Conservation (phyloP, 2,888 invertebrate species). For the Morpho helenor region DNA sequence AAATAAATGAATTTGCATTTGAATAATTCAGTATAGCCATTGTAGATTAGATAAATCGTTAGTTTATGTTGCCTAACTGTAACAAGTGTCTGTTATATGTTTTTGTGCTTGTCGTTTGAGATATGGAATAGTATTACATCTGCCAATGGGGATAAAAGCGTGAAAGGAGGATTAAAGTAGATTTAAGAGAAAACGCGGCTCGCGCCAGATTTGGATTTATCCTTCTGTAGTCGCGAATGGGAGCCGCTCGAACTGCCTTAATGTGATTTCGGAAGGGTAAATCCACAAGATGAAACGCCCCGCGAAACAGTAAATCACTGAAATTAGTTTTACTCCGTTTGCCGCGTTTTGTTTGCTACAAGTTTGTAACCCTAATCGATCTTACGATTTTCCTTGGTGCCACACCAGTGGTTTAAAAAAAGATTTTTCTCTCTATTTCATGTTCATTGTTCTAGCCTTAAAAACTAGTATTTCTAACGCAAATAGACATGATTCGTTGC, state of each 20-base stretch:
- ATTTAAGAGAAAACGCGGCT: constrained; percentile 39
- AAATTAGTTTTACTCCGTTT: constrained; percentile 42
- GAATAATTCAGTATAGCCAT: too few species aligned
- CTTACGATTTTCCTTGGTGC: not conserved
- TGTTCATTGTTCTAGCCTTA: too few species aligned
- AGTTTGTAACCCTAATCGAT: constrained; percentile 15
- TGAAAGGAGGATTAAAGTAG: constrained; percentile 46
- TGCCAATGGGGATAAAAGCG: constrained; percentile 28
- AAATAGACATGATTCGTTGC: too few species aligned
- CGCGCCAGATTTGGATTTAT: constrained; percentile 61
- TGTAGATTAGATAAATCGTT: too few species aligned
- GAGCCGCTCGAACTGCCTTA: constrained; percentile 52
- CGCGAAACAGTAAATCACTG: constrained; percentile 44
- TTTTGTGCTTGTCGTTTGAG: constrained; percentile 17
- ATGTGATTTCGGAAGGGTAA: constrained; percentile 57
- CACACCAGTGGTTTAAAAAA: not conserved
- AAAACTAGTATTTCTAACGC: too few species aligned
- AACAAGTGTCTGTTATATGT: too few species aligned
- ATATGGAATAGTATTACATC: constrained; percentile 24
- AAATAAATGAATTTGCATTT: too few species aligned
- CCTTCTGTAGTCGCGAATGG: constrained; percentile 48
- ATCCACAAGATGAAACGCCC: constrained; percentile 44
- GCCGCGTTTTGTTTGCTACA: constrained; percentile 20
- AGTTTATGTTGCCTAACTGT: too few species aligned
- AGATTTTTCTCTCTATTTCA: constrained; percentile 8